Evolutionary conservation across 2,113 vertebrate genomes (phyloP).

Genomic region (Stigmatopora nigra): DNA sequence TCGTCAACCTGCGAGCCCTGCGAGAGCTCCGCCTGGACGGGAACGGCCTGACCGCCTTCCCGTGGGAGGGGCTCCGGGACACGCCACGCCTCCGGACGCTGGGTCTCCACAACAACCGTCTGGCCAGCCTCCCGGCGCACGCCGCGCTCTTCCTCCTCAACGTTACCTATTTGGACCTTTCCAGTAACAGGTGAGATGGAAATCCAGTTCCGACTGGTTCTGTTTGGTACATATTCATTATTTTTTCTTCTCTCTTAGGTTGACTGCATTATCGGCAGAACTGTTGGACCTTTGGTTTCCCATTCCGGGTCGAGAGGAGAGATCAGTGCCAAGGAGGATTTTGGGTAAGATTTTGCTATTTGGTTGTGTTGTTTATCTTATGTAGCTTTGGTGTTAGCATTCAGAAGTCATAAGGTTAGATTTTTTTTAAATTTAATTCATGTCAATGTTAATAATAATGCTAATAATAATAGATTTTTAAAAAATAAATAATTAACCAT

Average conservation of each 20-base stretch:
- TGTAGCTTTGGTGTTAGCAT: too few relatives aligned
- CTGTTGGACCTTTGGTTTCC: slow-evolving; percentile 63
- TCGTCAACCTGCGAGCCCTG: slow-evolving; percentile 81
- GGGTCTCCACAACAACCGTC: slow-evolving; percentile 83
- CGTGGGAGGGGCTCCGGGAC: slow-evolving; percentile 83
- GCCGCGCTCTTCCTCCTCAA: slow-evolving; percentile 75
- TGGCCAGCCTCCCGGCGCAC: slow-evolving; percentile 74
- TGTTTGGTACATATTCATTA: background rate
- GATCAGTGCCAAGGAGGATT: slow-evolving; percentile 35
- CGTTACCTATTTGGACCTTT: slow-evolving; percentile 84
- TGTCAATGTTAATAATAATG: too few relatives aligned
- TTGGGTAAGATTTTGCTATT: slow-evolving; percentile 36
- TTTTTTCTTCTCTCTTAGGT: slow-evolving; percentile 24
- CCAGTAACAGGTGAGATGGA: slow-evolving; percentile 75
- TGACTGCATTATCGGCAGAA: slow-evolving; percentile 51
- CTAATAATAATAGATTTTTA: too few relatives aligned
- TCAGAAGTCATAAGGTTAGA: too few relatives aligned
- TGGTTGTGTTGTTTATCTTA: too few relatives aligned
- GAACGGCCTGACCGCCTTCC: slow-evolving; percentile 79
- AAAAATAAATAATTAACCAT: too few relatives aligned
- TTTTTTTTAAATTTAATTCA: too few relatives aligned
- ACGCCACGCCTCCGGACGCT: slow-evolving; percentile 80
- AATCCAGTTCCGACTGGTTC: background rate
- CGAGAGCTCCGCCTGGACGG: slow-evolving; percentile 86
- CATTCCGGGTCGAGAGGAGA: slow-evolving; percentile 30